phyloP scores from a whole-genome alignment of 2,113 vertebrate genomes.

The Scytalopus superciliaris region DNA sequence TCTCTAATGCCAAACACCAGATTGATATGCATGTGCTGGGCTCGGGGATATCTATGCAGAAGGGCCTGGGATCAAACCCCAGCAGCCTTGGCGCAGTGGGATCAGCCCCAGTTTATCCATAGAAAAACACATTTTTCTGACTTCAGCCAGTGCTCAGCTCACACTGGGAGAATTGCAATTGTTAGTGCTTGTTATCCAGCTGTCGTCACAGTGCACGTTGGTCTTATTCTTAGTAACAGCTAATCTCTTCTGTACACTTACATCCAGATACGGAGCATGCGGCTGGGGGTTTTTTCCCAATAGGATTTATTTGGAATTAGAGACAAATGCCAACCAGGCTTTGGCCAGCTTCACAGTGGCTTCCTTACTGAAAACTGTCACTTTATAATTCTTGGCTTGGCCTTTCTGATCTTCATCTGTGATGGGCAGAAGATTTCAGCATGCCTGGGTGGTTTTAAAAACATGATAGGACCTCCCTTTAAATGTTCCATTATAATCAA shows the following conservation, averaged over 20 bases:
- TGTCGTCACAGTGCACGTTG: not conserved
- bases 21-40: not conserved
- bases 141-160: not conserved
- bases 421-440: not conserved
- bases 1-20: not conserved
- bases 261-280: not conserved
- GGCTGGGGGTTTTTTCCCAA: not conserved
- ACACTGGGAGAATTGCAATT: not conserved
- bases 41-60: not conserved
- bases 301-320: slow-evolving; percentile 2
- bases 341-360: not conserved
- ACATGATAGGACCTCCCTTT: not conserved
- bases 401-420: not conserved
- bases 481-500: not conserved
- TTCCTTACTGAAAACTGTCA: not conserved
- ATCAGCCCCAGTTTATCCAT: not conserved
- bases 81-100: rapidly evolving
- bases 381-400: not conserved
- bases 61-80: not conserved
- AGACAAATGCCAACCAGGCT: not conserved
- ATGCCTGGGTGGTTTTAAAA: not conserved
- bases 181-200: not conserved
- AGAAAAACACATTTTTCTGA: not conserved
- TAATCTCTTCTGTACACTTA: not conserved
- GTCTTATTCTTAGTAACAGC: slow-evolving; percentile 4